Conservation (phyloP, 2,888 invertebrate species). For the Eumerus sabulonum region DNA sequence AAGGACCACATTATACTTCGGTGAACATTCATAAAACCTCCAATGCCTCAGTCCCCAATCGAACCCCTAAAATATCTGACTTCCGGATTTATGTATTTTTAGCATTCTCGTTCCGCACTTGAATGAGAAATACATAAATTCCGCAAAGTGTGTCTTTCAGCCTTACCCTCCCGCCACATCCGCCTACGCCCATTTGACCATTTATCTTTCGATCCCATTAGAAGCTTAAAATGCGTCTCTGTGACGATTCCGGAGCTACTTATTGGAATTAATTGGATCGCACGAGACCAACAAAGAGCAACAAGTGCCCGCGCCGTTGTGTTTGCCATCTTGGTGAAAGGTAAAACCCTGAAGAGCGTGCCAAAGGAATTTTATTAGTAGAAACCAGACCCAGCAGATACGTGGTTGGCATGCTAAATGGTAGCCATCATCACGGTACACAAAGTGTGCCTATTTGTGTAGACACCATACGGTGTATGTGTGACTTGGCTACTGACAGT, state of each 20-base stretch:
- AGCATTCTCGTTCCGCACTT: background rate
- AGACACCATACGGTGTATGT: too few species aligned
- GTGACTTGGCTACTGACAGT: too few species aligned
- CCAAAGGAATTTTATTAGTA: slow-evolving; percentile 40
- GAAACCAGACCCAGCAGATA: slow-evolving; percentile 18
- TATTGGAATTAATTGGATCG: slow-evolving; percentile 49
- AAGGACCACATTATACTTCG: too few species aligned
- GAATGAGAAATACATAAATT: slow-evolving; percentile 17
- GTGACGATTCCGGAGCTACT: slow-evolving; percentile 24
- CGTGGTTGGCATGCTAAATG: slow-evolving; percentile 38
- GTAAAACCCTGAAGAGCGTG: slow-evolving; percentile 6
- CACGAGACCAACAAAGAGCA: slow-evolving; percentile 32
- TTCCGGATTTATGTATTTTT: slow-evolving; percentile 12
- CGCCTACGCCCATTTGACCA: background rate
- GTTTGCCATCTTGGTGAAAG: background rate
- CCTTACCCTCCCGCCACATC: too few species aligned
- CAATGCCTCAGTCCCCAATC: background rate
- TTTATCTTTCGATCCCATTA: slow-evolving; percentile 17
- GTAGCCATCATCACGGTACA: too few species aligned
- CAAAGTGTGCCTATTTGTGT: too few species aligned
- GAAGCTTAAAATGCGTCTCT: slow-evolving; percentile 22
- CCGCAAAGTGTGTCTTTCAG: slow-evolving; percentile 33
- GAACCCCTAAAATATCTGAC: background rate
- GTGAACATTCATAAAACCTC: slow-evolving; percentile 1
- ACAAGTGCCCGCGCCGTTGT: slow-evolving; percentile 19